Evolutionary conservation across 2,888 invertebrate species (phyloP).

Genomic region (Drosophila kanekoi): DNA sequence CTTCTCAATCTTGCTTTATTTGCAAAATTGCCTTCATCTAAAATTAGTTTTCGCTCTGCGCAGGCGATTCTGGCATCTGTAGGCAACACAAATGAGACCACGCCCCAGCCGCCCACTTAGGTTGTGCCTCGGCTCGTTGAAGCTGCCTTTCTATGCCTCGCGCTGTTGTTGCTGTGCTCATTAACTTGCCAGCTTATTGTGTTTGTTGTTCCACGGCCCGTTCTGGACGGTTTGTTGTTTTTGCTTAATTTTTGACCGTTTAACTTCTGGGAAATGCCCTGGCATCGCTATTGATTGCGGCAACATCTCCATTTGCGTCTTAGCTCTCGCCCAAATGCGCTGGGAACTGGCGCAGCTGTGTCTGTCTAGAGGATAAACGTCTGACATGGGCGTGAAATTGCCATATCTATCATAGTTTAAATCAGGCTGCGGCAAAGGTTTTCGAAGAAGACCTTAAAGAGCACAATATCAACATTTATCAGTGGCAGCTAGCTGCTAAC

Average conservation of each 20-base stretch:
- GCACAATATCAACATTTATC: constrained; percentile 18
- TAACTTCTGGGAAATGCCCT: constrained; percentile 66
- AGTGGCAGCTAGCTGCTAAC: constrained; percentile 30
- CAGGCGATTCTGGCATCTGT: constrained; percentile 51
- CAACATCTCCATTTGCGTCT: constrained; percentile 18
- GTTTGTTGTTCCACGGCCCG: constrained; percentile 27
- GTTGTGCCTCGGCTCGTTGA: constrained; percentile 24
- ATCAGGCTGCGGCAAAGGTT: constrained; percentile 30
- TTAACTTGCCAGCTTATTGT: constrained; percentile 67
- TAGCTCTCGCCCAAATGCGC: constrained; percentile 54
- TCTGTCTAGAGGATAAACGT: constrained; percentile 37
- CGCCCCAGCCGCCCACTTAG: constrained; percentile 4
- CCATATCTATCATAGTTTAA: constrained; percentile 63
- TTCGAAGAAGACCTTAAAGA: background rate
- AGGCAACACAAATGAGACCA: constrained; percentile 17
- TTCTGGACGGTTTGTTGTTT: constrained; percentile 42
- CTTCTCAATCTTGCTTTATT: constrained; percentile 40
- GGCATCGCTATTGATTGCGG: constrained; percentile 1
- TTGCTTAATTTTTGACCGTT: constrained; percentile 71
- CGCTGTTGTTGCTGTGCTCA: constrained; percentile 62
- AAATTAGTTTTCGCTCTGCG: constrained; percentile 68
- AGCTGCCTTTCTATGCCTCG: constrained; percentile 32
- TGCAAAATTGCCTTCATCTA: constrained; percentile 53
- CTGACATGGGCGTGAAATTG: constrained; percentile 28
- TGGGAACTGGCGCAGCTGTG: constrained; percentile 67